Conservation (phyloP, 2,113 vertebrate genomes). For the Daboia siamensis region DNA sequence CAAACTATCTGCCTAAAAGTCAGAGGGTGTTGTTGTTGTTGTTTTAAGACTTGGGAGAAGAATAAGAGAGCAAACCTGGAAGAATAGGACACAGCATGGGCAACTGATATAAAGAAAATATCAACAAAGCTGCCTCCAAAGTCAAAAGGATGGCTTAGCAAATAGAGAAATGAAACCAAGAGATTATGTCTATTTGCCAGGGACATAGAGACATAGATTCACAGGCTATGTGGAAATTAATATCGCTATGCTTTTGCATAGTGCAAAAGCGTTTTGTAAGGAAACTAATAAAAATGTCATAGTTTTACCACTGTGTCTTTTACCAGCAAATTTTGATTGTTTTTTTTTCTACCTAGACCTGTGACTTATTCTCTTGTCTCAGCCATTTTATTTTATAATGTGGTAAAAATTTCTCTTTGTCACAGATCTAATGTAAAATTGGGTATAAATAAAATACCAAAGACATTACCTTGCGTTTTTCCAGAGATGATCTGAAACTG, state of each 20-base stretch:
- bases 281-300: neutral
- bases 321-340: neutral
- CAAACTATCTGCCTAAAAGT: neutral
- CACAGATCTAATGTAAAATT: constrained; percentile 9
- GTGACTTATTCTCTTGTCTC: constrained; percentile 13
- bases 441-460: constrained; percentile 24
- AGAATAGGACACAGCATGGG: neutral
- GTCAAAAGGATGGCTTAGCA: neutral
- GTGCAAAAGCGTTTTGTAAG: neutral
- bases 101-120: neutral
- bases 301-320: constrained; percentile 5
- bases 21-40: neutral
- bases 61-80: neutral
- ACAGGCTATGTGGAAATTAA: constrained; percentile 18
- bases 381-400: constrained; percentile 14
- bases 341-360: neutral
- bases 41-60: neutral
- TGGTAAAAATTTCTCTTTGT: constrained; percentile 23
- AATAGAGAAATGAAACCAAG: neutral
- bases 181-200: neutral
- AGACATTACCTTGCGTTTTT: constrained; percentile 34
- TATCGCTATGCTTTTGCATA: constrained; percentile 16
- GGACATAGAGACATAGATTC: neutral
- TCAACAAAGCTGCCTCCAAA: neutral
- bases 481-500: constrained; percentile 1